phyloP scores from a whole-genome alignment of 92 coral and sea anemone species.

The Zoanthus sociatus region DNA sequence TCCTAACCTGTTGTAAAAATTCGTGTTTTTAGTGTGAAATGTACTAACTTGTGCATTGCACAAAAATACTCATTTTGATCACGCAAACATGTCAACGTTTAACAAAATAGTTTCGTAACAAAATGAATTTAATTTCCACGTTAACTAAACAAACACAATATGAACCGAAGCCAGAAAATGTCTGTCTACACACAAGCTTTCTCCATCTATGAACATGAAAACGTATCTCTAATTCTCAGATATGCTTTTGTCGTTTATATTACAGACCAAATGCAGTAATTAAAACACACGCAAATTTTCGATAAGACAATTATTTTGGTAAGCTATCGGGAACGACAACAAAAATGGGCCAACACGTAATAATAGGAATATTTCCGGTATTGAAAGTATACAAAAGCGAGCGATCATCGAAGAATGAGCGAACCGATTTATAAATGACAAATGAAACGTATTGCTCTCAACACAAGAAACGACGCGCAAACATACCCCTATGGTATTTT shows the following conservation, averaged over 20 bases:
- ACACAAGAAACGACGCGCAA: conserved; percentile 15
- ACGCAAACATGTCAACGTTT: background rate
- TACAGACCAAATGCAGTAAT: background rate
- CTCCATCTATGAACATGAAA: background rate
- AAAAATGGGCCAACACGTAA: conserved; percentile 32
- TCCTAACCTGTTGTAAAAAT: background rate
- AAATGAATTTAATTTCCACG: background rate
- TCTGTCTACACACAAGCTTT: background rate
- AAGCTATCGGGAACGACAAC: conserved; percentile 25
- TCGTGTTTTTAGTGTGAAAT: background rate
- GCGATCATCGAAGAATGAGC: conserved; percentile 29
- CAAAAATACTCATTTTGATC: background rate
- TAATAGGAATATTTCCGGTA: conserved; percentile 48
- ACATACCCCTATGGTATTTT: background rate
- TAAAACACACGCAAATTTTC: background rate
- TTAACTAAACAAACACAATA: conserved; percentile 26
- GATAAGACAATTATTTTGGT: background rate
- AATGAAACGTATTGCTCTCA: background rate
- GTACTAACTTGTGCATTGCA: background rate
- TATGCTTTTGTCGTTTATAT: background rate
- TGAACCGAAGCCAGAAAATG: conserved; percentile 12
- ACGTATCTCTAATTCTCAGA: background rate
- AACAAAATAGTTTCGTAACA: background rate
- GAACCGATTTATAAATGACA: background rate
- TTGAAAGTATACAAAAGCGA: conserved; percentile 15